Percentiles rank a stretch among this genome's conserved stretches.
These are phyloP conservation scores for Loxodonta africana DNA, from an alignment of 2,113 vertebrate genomes.

Conservation along the genomic window DNA sequence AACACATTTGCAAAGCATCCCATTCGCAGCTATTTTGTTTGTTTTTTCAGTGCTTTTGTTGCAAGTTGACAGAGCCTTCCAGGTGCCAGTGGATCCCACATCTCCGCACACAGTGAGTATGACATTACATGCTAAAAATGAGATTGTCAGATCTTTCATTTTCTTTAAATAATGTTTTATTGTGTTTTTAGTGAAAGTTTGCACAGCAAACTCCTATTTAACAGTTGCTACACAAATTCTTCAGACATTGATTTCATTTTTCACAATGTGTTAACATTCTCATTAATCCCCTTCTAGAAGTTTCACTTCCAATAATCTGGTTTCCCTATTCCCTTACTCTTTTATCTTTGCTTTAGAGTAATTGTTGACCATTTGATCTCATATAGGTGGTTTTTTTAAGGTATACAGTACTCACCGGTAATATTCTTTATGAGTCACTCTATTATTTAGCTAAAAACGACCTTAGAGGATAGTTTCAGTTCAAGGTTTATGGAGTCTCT, in stretches of 20 bases:
- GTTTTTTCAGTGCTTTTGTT: conserved; percentile 40
- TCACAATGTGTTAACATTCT: background rate
- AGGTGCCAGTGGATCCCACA: conserved; percentile 43
- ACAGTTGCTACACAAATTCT: background rate
- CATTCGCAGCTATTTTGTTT: conserved; percentile 46
- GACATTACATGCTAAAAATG: conserved; percentile 63
- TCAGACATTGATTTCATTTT: background rate
- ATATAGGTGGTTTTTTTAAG: background rate
- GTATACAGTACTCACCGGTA: background rate
- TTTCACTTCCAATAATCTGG: background rate
- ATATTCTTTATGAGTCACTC: background rate
- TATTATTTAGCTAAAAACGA: background rate
- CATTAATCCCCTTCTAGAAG: background rate
- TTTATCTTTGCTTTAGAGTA: background rate
- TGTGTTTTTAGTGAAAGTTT: background rate
- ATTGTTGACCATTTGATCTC: background rate
- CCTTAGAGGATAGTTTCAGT: background rate
- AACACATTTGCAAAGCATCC: conserved; percentile 70
- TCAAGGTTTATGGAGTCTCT: background rate
- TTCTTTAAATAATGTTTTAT: background rate
- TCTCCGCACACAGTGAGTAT: conserved; percentile 4
- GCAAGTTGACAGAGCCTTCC: conserved; percentile 67
- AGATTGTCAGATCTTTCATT: conserved; percentile 48
- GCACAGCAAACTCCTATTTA: background rate
- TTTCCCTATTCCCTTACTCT: background rate